phyloP scores from a whole-genome alignment of 2,797 vertebrate species.

The Poecilia wingei region DNA sequence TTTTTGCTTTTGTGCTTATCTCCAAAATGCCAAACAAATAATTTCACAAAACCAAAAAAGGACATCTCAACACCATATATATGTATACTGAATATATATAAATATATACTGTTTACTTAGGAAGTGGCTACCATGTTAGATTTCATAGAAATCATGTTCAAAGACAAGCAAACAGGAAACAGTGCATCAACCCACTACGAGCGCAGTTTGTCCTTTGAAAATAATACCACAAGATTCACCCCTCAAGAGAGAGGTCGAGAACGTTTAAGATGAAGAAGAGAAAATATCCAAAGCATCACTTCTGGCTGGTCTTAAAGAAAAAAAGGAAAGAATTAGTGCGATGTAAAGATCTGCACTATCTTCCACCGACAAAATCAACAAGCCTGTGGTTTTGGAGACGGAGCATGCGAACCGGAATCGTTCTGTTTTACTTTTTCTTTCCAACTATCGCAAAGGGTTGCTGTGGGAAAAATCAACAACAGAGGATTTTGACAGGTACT shows the following conservation, averaged over 20 bases:
- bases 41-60: background rate
- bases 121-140: conserved; percentile 24
- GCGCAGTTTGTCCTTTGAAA: conserved; percentile 1
- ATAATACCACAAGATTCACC: background rate
- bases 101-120: conserved; percentile 2
- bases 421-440: conserved; percentile 24
- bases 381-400: background rate
- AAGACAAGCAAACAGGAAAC: conserved; percentile 52
- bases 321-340: background rate
- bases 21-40: background rate
- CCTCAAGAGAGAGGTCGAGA: background rate
- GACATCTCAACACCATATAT: background rate
- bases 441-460: conserved; percentile 39
- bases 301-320: background rate
- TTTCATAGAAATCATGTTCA: conserved; percentile 21
- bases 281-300: conserved; percentile 9
- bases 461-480: conserved; percentile 15
- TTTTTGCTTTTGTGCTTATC: background rate
- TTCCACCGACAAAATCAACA: background rate
- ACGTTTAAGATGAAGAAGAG: rapidly evolving
- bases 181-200: background rate
- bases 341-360: background rate
- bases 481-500: conserved; percentile 43
- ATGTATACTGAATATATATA: background rate
- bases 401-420: conserved; percentile 32